Evolutionary conservation across 2,797 vertebrate genomes (phyloP).

Genomic region (Manis crassicaudata): DNA sequence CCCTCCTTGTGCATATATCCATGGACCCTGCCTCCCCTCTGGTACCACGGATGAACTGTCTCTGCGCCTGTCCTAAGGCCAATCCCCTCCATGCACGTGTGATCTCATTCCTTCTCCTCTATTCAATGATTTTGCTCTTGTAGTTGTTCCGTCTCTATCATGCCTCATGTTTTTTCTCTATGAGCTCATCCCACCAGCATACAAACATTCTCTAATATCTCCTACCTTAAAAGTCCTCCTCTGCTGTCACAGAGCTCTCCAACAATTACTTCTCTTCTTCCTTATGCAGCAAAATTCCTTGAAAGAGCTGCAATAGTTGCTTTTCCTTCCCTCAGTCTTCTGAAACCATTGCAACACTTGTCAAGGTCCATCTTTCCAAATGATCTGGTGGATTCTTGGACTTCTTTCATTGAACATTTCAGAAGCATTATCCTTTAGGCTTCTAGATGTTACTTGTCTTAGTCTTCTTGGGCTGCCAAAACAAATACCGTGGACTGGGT

Average conservation of each 20-base stretch:
- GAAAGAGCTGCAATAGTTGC: not conserved
- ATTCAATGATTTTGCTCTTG: not conserved
- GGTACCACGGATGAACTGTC: not conserved
- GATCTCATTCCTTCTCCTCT: not conserved
- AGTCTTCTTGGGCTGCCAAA: not conserved
- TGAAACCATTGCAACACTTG: not conserved
- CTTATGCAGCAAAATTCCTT: not conserved
- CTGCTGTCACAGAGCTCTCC: not conserved
- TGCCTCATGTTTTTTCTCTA: not conserved
- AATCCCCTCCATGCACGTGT: fast-evolving
- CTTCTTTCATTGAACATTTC: not conserved
- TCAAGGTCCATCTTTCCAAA: not conserved
- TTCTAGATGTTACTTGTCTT: not conserved
- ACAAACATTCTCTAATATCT: not conserved
- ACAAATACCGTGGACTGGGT: not conserved
- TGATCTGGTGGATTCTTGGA: not conserved
- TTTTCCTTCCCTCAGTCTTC: not conserved
- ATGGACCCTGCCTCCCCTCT: not conserved
- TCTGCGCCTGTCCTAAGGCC: not conserved
- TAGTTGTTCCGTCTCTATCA: not conserved
- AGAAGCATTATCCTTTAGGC: not conserved
- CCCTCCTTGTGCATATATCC: no score
- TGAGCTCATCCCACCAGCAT: not conserved
- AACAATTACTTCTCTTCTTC: not conserved
- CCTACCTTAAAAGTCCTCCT: not conserved